Evolutionary conservation across 92 coral and sea anemone genomes (phyloP), one percentile per base, ranked within the genome.

Genomic region (Parazoanthus atlanticus): DNA sequence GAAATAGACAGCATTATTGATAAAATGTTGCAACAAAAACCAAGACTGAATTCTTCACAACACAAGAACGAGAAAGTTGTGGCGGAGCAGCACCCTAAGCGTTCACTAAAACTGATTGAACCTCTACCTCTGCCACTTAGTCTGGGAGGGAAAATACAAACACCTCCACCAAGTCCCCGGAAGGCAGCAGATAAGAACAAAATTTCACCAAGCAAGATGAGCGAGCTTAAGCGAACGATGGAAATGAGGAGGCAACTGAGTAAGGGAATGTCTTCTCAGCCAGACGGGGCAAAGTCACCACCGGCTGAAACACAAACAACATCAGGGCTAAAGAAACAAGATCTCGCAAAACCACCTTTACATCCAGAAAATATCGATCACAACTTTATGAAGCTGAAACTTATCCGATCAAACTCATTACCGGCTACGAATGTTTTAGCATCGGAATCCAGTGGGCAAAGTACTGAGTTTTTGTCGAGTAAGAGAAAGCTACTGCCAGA

Each of bases 201-300:
- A 8, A 43, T 84, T 29, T 84, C 87, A 70, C 11, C 56, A 10
- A 74, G 74, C 36, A 84, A 84, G 49, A 69, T 84, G 61, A 26
- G 32, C n/a, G 87, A 84, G 28, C 87, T 84, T 29, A 84, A 52
- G 41, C 17, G 66, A 72, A 84, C 78, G 29, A 29, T 84, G 65
- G 69, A 70, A 71, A 11, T 84, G 64, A 84, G 87, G 19, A 79
- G 77, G 25, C 87, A 84, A 19, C 78, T 26, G 3, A 41, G 36
- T 7, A 46, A 32, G 13, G 87, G 87, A n/a, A 43, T 23, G 16
- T 36, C 13, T 66, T 84, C 65, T 28, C 52, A 13, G 64, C 54
- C 67, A 9, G 38, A 16, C 38, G 65, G 9, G 6, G 65, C 56
- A 70, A 82, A 66, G 16, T 28, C 31, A 7, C 34, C 25, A 34